Conservation (phyloP, 2,888 invertebrate species). For the Chironomus riparius region DNA sequence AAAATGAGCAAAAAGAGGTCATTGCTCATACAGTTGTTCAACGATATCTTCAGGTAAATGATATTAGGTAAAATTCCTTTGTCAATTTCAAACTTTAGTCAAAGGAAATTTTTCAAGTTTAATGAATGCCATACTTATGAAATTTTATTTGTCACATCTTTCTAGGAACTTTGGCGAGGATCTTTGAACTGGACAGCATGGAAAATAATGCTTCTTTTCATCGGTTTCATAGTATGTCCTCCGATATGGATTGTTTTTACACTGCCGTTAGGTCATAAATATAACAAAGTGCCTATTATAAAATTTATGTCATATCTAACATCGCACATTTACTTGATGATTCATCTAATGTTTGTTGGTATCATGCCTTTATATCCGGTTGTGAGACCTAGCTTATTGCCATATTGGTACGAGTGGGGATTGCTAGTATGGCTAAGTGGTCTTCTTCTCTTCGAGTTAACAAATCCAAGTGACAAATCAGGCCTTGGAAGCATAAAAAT, state of each 20-base stretch:
- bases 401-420: constrained; percentile 95
- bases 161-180: constrained; percentile 95
- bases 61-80: constrained; percentile 45
- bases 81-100: not conserved
- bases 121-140: too few species aligned
- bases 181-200: constrained; percentile 93
- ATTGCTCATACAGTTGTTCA: constrained; percentile 97
- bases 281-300: constrained; percentile 97
- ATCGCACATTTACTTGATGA: constrained; percentile 95
- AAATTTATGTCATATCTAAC: constrained; percentile 99
- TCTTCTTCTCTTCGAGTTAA: constrained; percentile 87
- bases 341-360: constrained; percentile 80
- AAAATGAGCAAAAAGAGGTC: constrained; percentile 97
- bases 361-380: constrained; percentile 82
- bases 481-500: constrained; percentile 92
- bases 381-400: constrained; percentile 67
- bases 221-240: constrained; percentile 87
- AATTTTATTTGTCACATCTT: constrained; percentile 28
- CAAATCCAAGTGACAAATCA: constrained; percentile 95
- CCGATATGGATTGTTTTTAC: constrained; percentile 95
- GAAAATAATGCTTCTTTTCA: constrained; percentile 87
- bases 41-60: constrained; percentile 78
- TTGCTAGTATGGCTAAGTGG: constrained; percentile 92
- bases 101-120: too few species aligned
- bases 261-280: constrained; percentile 87